A percentile compares a stretch with the other conserved stretches of the same genome.
These are phyloP conservation scores for Cerceris rybyensis DNA, from an alignment of 2,888 invertebrate genomes.

Conservation along the genomic window DNA sequence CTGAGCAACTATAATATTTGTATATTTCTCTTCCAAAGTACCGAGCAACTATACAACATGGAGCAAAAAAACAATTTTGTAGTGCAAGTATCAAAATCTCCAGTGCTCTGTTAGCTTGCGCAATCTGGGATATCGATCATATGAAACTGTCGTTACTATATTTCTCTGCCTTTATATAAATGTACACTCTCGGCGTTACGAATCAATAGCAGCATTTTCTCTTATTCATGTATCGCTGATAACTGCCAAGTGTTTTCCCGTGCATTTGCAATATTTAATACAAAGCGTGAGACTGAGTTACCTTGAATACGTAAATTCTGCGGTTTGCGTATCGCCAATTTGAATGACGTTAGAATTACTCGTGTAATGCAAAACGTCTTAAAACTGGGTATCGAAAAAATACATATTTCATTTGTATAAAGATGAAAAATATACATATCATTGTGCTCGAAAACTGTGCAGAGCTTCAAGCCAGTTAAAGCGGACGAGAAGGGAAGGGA, in stretches of 20 bases:
- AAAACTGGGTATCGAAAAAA: too few relatives aligned
- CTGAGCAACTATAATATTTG: neutral
- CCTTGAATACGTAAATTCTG: neutral
- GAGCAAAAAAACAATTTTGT: neutral
- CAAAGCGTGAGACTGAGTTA: neutral
- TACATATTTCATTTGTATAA: too few relatives aligned
- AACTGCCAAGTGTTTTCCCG: neutral
- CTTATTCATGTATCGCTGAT: neutral
- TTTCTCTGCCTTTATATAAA: neutral
- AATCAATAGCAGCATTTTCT: conserved; percentile 2
- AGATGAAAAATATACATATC: too few relatives aligned
- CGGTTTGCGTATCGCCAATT: neutral
- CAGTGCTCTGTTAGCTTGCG: neutral
- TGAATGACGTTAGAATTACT: neutral
- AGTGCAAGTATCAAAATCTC: neutral
- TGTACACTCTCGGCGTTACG: neutral
- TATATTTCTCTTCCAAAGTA: neutral
- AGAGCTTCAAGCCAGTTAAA: too few relatives aligned
- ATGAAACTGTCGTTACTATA: conserved; percentile 4
- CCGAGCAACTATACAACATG: neutral
- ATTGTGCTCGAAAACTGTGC: too few relatives aligned
- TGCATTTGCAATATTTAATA: neutral
- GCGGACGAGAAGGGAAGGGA: too few relatives aligned
- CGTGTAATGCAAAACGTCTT: neutral
- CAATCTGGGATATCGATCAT: conserved; percentile 1